Evolutionary conservation across 2,113 vertebrate genomes (phyloP).

Genomic region (Callospermophilus lateralis): DNA sequence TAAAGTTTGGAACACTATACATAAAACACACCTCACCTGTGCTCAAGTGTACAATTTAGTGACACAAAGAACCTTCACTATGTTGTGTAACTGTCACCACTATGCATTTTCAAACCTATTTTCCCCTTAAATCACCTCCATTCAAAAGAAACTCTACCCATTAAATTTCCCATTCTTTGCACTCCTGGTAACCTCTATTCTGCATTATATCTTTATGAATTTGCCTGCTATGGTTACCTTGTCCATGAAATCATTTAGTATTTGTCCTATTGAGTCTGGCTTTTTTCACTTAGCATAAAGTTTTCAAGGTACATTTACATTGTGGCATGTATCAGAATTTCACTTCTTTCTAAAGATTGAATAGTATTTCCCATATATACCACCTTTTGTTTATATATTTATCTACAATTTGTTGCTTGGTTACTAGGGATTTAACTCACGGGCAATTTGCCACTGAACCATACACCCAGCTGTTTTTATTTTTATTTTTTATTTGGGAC

Average conservation of each 20-base stretch:
- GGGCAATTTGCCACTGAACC: too few species aligned
- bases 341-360: neutral
- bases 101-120: neutral
- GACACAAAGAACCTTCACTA: neutral
- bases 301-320: constrained; percentile 43
- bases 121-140: too few species aligned
- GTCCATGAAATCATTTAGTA: neutral
- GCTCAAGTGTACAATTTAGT: neutral
- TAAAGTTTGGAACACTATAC: neutral
- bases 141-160: neutral
- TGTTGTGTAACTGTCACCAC: neutral
- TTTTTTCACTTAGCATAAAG: constrained; percentile 39
- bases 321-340: neutral
- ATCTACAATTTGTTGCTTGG: neutral
- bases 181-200: neutral
- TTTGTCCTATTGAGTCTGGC: constrained; percentile 48
- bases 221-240: constrained; percentile 30
- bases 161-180: neutral
- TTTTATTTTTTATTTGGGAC: too few species aligned
- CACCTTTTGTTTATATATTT: neutral
- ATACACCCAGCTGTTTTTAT: too few species aligned
- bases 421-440: too few species aligned
- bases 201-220: constrained; percentile 5
- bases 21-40: neutral
- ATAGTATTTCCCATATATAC: neutral